These are phyloP conservation scores for Neomorphus geoffroyi DNA, from an alignment of 2,797 vertebrate genomes.

Conservation along the genomic window DNA sequence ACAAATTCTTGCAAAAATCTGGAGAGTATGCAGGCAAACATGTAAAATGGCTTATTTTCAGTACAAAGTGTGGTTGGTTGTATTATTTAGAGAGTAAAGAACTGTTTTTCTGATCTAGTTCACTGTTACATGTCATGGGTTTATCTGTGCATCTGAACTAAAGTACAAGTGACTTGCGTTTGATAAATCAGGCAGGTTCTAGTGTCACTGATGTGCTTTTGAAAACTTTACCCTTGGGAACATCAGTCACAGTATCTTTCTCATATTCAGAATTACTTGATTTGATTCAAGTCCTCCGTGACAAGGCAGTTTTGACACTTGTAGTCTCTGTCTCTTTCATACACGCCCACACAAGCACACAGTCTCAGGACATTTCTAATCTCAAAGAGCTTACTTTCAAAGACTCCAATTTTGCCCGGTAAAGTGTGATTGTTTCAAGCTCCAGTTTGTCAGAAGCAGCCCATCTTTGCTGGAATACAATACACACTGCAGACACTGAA, in stretches of 20 bases:
- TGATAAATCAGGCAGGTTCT: not conserved
- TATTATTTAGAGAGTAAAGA: not conserved
- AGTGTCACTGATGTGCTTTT: not conserved
- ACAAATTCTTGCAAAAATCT: not conserved
- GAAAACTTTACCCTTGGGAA: not conserved
- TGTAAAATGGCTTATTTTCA: not conserved
- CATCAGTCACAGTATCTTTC: not conserved
- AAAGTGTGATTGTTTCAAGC: not conserved
- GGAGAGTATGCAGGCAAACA: not conserved
- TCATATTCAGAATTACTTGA: not conserved
- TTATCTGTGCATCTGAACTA: not conserved
- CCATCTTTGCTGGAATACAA: not conserved
- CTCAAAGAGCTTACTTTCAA: not conserved
- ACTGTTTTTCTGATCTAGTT: not conserved
- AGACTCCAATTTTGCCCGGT: not conserved
- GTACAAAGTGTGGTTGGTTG: not conserved
- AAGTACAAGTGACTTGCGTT: not conserved
- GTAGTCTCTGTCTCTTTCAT: not conserved
- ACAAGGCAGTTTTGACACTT: not conserved
- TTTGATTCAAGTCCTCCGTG: not conserved
- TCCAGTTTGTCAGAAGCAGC: not conserved
- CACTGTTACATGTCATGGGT: not conserved
- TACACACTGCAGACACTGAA: not conserved
- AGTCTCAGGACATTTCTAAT: not conserved
- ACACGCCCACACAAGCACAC: accelerated